These are phyloP conservation scores for Drosophila sordidula DNA, from an alignment of 2,888 invertebrate species.

Conservation along the genomic window DNA sequence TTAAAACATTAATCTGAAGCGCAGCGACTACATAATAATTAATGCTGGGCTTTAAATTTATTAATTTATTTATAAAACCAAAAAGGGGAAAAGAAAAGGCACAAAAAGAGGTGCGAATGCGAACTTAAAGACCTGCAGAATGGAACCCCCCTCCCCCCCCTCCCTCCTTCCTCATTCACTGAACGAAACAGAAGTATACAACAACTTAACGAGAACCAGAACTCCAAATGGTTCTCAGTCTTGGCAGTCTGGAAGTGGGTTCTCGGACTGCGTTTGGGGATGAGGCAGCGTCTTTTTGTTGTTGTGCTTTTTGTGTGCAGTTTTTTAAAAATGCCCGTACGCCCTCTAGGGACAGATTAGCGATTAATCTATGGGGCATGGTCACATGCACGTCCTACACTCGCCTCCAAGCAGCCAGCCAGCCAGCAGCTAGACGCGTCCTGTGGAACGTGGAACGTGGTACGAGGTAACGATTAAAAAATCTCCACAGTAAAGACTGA, in stretches of 20 bases:
- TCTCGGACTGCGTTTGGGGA: conserved; percentile 12
- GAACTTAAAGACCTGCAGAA: conserved; percentile 37
- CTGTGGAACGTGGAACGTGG: conserved; percentile 28
- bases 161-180: too few species aligned
- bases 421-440: conserved; percentile 9
- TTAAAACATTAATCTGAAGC: conserved; percentile 74
- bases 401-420: conserved; percentile 9
- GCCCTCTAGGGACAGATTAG: conserved; percentile 84
- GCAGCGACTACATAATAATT: conserved; percentile 64
- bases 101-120: conserved; percentile 65
- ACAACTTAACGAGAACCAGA: conserved; percentile 38
- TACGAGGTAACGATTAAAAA: conserved; percentile 77
- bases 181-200: conserved; percentile 17
- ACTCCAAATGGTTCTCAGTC: conserved; percentile 37
- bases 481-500: conserved; percentile 78
- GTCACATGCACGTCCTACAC: conserved; percentile 65
- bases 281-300: conserved; percentile 41
- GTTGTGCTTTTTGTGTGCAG: conserved; percentile 31
- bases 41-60: conserved; percentile 79
- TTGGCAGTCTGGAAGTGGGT: not conserved
- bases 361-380: conserved; percentile 83
- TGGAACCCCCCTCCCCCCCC: not conserved
- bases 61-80: conserved; percentile 81
- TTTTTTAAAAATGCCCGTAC: conserved; percentile 78
- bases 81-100: conserved; percentile 40